Evolutionary conservation across 2,113 vertebrate genomes (phyloP).

Genomic region (Eupsittula cactorum): DNA sequence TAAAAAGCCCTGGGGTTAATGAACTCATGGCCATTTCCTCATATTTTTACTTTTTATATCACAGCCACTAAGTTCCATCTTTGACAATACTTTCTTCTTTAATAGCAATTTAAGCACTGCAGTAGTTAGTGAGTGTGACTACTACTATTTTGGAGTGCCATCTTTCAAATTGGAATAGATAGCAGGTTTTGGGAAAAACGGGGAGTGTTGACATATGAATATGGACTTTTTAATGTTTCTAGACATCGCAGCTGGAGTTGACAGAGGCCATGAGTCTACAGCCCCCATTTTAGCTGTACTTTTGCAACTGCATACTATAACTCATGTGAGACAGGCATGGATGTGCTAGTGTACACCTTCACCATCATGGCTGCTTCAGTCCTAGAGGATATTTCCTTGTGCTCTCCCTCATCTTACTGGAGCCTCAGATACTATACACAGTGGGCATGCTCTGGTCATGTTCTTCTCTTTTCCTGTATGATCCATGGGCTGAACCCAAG

Average conservation of each 20-base stretch:
- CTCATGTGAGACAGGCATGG: background rate
- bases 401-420: background rate
- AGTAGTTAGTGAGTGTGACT: background rate
- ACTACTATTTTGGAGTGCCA: background rate
- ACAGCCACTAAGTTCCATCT: background rate
- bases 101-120: background rate
- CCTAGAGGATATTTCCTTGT: background rate
- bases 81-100: background rate
- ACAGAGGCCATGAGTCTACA: background rate
- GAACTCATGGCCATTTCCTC: background rate
- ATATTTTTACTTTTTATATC: background rate
- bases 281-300: background rate
- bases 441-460: accelerated
- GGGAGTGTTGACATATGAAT: background rate
- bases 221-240: background rate
- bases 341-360: background rate
- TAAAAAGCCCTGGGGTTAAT: background rate
- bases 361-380: background rate
- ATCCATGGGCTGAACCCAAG: background rate
- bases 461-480: accelerated
- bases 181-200: background rate
- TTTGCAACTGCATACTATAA: background rate
- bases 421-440: background rate
- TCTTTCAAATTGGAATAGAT: background rate
- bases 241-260: background rate